phyloP scores from a whole-genome alignment of 2,888 invertebrate genomes.

The Lamellibrachia satsuma region DNA sequence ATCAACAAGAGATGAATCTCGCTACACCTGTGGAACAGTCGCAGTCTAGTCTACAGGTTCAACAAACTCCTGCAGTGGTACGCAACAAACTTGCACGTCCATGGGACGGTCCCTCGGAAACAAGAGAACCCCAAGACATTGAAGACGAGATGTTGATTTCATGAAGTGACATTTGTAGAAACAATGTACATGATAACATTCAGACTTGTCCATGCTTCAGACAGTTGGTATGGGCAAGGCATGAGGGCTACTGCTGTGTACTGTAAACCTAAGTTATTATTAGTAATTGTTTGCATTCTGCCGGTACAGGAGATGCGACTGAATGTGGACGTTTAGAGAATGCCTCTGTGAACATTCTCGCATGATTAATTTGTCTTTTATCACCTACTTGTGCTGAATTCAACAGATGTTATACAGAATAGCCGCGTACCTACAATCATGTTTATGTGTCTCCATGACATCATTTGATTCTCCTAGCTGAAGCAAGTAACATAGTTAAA shows the following conservation, averaged over 20 bases:
- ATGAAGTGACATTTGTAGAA: neutral
- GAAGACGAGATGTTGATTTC: neutral
- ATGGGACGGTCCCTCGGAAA: neutral
- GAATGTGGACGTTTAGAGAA: neutral
- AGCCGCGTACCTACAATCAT: neutral
- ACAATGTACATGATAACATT: neutral
- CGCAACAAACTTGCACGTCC: neutral
- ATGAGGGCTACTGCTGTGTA: neutral
- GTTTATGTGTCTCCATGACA: neutral
- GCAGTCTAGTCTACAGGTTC: neutral
- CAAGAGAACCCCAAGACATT: neutral
- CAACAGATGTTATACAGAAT: neutral
- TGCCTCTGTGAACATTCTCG: neutral
- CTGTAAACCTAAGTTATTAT: slow-evolving; percentile 17
- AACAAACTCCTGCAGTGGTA: neutral
- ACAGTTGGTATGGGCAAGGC: neutral
- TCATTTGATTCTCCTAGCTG: neutral
- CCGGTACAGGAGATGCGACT: neutral
- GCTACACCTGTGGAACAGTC: neutral
- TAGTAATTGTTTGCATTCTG: slow-evolving; percentile 6
- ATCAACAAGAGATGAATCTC: slow-evolving; percentile 2
- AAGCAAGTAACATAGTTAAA: neutral
- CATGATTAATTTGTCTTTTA: neutral
- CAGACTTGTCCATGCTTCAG: neutral
- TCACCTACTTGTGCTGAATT: slow-evolving; percentile 9